These are phyloP conservation scores for Rhinoptilus africanus DNA, from an alignment of 2,113 vertebrate species.

Conservation along the genomic window DNA sequence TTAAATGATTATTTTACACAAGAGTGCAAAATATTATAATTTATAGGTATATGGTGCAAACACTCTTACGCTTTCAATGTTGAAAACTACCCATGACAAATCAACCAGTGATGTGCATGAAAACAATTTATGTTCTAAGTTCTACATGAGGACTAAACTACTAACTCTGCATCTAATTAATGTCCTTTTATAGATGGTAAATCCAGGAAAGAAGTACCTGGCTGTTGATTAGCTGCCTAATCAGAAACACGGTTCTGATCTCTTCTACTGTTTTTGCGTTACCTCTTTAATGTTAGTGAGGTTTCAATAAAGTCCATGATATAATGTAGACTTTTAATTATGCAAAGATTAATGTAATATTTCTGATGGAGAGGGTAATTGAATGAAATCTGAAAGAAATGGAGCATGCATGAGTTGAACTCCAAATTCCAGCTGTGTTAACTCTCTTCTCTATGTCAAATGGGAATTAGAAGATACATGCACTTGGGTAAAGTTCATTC, in stretches of 20 bases:
- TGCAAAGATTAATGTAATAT: conserved; percentile 46
- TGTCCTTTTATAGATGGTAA: background rate
- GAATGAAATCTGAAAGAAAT: conserved; percentile 41
- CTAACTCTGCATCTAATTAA: background rate
- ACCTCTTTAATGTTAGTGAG: background rate
- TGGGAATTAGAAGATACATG: background rate
- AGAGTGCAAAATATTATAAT: background rate
- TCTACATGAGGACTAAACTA: background rate
- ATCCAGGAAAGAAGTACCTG: background rate
- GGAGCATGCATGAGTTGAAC: conserved; percentile 11
- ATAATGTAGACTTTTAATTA: conserved; percentile 38
- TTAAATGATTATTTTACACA: background rate
- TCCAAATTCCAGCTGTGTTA: conserved; percentile 11
- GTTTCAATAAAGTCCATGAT: background rate
- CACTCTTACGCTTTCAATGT: background rate
- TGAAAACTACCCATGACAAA: background rate
- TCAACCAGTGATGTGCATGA: background rate
- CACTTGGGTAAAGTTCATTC: background rate
- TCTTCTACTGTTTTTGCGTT: background rate
- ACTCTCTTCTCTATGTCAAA: background rate
- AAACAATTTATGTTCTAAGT: background rate
- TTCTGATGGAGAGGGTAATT: conserved; percentile 51
- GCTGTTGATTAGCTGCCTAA: conserved; percentile 10
- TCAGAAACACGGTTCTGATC: background rate
- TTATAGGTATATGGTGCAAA: background rate